phyloP scores from a whole-genome alignment of 92 coral and sea anemone genomes.

The Palythoa heliodiscus region DNA sequence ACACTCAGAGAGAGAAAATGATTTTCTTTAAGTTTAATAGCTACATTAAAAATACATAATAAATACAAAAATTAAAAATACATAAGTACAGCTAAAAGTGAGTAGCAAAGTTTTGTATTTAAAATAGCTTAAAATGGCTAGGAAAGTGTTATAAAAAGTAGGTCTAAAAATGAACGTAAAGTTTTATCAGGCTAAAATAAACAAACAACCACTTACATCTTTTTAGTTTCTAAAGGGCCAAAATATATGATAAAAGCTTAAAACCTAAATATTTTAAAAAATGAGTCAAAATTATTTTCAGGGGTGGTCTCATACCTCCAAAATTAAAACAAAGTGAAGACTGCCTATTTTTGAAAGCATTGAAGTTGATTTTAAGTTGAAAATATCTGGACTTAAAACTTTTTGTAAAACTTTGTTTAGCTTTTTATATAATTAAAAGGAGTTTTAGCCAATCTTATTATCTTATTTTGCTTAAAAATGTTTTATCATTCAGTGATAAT shows the following conservation, averaged over 20 bases:
- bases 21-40: slow-evolving; percentile 9
- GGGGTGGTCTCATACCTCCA: background rate
- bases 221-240: slow-evolving; percentile 6
- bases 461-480: slow-evolving; percentile 9
- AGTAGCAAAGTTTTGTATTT: slow-evolving; percentile 3
- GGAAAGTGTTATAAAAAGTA: slow-evolving; percentile 1
- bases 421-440: slow-evolving; percentile 7
- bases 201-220: background rate
- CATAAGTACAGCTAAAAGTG: background rate
- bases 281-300: slow-evolving; percentile 4
- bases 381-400: slow-evolving; percentile 12
- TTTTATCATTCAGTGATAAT: slow-evolving; percentile 8
- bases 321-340: background rate
- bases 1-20: background rate
- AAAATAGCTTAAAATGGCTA: background rate
- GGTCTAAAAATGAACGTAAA: background rate
- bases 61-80: too few relatives aligned
- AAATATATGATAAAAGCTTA: background rate
- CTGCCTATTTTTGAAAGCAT: slow-evolving; percentile 2
- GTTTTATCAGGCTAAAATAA: slow-evolving; percentile 5
- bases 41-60: too few relatives aligned
- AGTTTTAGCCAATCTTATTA: slow-evolving; percentile 5
- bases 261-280: background rate
- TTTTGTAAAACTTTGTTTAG: slow-evolving; percentile 1
- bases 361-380: slow-evolving; percentile 8